Evolutionary conservation across 92 coral and sea anemone species (phyloP).

Genomic region (Galaxea fascicularis): DNA sequence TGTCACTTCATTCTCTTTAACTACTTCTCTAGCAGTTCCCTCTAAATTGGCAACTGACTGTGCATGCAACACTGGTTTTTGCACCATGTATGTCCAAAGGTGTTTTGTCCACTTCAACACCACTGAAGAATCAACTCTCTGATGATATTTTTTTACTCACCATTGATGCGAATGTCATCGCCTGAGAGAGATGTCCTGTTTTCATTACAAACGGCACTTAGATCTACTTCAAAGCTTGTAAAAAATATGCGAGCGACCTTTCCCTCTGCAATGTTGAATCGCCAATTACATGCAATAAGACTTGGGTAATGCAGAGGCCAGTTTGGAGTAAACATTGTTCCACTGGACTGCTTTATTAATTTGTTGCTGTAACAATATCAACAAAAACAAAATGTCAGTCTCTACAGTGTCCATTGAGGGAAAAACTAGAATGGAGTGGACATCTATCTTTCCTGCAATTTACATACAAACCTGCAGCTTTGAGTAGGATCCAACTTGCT

Average conservation of each 20-base stretch:
- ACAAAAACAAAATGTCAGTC: background rate
- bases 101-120: too few species aligned
- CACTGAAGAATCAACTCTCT: background rate
- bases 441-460: background rate
- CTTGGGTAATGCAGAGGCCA: conserved; percentile 20
- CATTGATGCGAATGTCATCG: conserved; percentile 24
- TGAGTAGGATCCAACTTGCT: conserved; percentile 4
- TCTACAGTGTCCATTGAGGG: background rate
- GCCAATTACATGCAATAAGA: background rate
- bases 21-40: too few species aligned
- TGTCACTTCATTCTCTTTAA: too few species aligned
- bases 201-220: background rate
- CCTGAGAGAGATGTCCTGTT: background rate
- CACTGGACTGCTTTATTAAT: background rate
- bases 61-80: too few species aligned
- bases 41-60: too few species aligned
- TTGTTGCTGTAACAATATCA: background rate
- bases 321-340: conserved; percentile 25
- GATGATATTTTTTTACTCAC: background rate
- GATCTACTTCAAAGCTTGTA: background rate
- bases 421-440: background rate
- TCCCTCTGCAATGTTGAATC: background rate
- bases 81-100: too few species aligned
- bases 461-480: conserved; percentile 13
- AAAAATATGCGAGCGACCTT: conserved; percentile 11